phyloP scores from a whole-genome alignment of 2,797 vertebrate species.

The Acanthornis magna region DNA sequence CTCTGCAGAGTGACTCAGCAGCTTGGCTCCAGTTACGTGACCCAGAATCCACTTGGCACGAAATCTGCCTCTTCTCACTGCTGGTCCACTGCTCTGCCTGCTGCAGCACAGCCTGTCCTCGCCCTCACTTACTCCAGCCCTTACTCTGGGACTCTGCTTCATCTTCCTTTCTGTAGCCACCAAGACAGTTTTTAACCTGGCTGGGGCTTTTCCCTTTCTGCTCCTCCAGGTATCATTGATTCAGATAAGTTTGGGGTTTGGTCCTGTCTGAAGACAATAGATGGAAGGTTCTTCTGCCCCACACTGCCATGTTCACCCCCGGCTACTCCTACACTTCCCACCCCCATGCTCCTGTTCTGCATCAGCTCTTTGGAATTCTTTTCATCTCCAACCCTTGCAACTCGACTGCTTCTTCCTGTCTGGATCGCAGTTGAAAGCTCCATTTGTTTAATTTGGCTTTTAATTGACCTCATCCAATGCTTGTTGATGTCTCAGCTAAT shows the following conservation, averaged over 20 bases:
- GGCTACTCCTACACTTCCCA: not conserved
- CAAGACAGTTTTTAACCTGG: not conserved
- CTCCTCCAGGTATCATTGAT: not conserved
- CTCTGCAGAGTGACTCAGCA: constrained; percentile 6
- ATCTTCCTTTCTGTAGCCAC: not conserved
- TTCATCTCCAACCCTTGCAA: constrained; percentile 46
- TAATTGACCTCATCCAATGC: constrained; percentile 18
- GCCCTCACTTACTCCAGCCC: rapidly evolving
- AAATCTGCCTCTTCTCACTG: not conserved
- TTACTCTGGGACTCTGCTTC: not conserved
- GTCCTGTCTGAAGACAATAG: not conserved
- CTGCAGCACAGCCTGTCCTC: not conserved
- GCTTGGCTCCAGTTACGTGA: not conserved
- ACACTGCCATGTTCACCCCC: not conserved
- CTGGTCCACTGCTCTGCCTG: not conserved
- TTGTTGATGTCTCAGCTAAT: constrained; percentile 38
- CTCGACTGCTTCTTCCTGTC: constrained; percentile 28
- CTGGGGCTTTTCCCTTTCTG: not conserved
- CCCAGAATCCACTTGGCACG: constrained; percentile 57
- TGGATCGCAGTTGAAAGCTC: constrained; percentile 37
- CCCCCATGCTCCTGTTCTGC: not conserved
- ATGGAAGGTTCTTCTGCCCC: not conserved
- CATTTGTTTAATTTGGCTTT: constrained; percentile 66
- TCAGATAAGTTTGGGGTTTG: not conserved
- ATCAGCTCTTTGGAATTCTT: constrained; percentile 58